A percentile compares a stretch with the other conserved stretches of the same genome.
Evolutionary conservation across 2,797 vertebrate species (phyloP).

Genomic region (Mormyrus proboscirostris): DNA sequence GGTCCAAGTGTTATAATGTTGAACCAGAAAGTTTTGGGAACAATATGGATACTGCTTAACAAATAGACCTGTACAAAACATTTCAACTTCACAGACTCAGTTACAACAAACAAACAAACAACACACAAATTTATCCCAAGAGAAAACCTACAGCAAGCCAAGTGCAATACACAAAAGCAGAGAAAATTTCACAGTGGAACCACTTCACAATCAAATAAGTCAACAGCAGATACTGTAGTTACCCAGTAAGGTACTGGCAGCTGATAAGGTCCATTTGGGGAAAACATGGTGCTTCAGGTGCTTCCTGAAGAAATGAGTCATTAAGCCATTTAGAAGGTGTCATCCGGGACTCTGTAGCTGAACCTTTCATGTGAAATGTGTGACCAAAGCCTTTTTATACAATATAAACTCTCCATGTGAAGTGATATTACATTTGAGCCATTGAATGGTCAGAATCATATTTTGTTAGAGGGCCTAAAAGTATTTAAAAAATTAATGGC

Average conservation of each 20-base stretch:
- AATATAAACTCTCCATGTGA: not conserved
- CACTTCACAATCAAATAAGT: not conserved
- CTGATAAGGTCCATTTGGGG: not conserved
- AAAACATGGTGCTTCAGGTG: not conserved
- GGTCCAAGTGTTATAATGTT: not conserved
- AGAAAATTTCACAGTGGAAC: not conserved
- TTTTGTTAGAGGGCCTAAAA: not conserved
- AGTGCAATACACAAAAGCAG: not conserved
- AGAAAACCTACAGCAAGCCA: not conserved
- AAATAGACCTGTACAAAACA: not conserved
- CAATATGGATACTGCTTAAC: not conserved
- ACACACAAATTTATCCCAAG: not conserved
- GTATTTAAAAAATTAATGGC: not conserved
- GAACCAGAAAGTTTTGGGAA: not conserved
- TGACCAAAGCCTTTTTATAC: not conserved
- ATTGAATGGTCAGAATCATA: not conserved
- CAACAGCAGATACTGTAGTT: not conserved
- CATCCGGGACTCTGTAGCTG: not conserved
- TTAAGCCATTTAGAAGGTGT: not conserved
- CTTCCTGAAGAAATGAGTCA: not conserved
- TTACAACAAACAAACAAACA: not conserved
- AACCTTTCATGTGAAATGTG: not conserved
- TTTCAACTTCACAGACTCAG: not conserved
- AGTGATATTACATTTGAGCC: not conserved
- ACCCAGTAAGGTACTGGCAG: not conserved